A percentile compares a stretch with the other conserved stretches of the same genome.
Evolutionary conservation across 1,140 invertebrate species (phyloP).

Genomic region (Drosophila watanabei): DNA sequence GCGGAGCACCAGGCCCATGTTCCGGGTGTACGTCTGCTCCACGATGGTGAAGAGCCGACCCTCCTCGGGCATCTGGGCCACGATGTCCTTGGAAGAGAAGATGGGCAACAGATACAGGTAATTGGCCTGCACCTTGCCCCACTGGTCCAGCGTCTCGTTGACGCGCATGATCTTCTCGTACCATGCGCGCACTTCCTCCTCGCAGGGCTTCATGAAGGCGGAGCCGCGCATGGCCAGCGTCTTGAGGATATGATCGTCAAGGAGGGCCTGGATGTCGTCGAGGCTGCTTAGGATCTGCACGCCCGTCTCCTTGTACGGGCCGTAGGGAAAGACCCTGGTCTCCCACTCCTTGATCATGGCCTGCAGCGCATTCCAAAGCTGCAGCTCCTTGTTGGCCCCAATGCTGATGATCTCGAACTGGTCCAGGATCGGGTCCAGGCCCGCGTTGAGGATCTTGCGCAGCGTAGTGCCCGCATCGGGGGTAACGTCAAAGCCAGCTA

Average conservation of each 20-base stretch:
- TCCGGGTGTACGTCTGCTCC: constrained; percentile 91
- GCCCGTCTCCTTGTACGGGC: constrained; percentile 92
- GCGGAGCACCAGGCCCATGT: constrained; percentile 91
- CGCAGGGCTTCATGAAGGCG: constrained; percentile 96
- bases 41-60: constrained; percentile 92
- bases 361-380: constrained; percentile 91
- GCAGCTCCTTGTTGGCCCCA: constrained; percentile 95
- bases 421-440: constrained; percentile 91
- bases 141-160: constrained; percentile 93
- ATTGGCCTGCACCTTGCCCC: constrained; percentile 94
- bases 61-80: constrained; percentile 97
- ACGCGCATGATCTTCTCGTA: constrained; percentile 92
- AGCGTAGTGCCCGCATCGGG: constrained; percentile 94
- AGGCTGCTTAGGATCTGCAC: constrained; percentile 92
- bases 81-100: constrained; percentile 97
- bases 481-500: constrained; percentile 93
- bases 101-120: constrained; percentile 97
- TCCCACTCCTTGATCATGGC: constrained; percentile 96
- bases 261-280: constrained; percentile 94
- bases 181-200: constrained; percentile 92
- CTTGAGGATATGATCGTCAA: constrained; percentile 96
- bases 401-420: constrained; percentile 95
- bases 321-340: constrained; percentile 90
- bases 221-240: constrained; percentile 96
- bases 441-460: constrained; percentile 92